These are phyloP conservation scores for Agrochola lota DNA, from an alignment of 2,888 invertebrate species.

Conservation along the genomic window DNA sequence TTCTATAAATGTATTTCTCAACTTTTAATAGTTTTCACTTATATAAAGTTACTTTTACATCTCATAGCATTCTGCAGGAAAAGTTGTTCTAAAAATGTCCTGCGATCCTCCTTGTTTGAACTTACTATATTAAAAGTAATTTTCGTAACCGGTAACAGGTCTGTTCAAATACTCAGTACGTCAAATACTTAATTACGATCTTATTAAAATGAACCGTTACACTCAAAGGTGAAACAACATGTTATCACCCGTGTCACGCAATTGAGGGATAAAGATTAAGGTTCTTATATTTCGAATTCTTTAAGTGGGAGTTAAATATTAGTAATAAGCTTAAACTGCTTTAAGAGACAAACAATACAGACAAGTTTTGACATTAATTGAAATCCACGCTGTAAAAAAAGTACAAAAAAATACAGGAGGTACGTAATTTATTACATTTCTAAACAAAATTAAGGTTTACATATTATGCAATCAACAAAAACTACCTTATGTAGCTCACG, in stretches of 20 bases:
- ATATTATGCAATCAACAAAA: conserved; percentile 12
- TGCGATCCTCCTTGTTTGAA: not conserved
- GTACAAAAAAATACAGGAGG: not conserved
- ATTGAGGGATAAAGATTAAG: conserved; percentile 58
- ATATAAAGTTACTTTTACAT: not conserved
- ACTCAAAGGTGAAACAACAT: conserved; percentile 52
- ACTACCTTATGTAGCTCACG: conserved; percentile 44
- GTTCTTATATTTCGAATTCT: conserved; percentile 29
- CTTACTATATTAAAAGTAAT: conserved; percentile 6
- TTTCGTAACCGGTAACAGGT: conserved; percentile 14
- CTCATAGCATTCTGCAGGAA: not conserved
- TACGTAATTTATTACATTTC: not conserved
- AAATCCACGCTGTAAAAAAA: not conserved
- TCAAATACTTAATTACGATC: conserved; percentile 44
- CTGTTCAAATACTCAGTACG: too few species aligned
- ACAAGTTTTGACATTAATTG: not conserved
- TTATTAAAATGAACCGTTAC: conserved; percentile 60
- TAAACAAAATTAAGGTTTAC: conserved; percentile 7
- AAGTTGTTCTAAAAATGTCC: not conserved
- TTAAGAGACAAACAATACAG: not conserved
- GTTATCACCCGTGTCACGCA: conserved; percentile 50
- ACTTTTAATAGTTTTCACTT: not conserved
- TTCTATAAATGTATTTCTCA: not conserved
- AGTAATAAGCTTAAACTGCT: conserved; percentile 1
- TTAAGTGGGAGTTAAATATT: conserved; percentile 30